Evolutionary conservation across 2,797 vertebrate genomes (phyloP).

Genomic region (Falco biarmicus): DNA sequence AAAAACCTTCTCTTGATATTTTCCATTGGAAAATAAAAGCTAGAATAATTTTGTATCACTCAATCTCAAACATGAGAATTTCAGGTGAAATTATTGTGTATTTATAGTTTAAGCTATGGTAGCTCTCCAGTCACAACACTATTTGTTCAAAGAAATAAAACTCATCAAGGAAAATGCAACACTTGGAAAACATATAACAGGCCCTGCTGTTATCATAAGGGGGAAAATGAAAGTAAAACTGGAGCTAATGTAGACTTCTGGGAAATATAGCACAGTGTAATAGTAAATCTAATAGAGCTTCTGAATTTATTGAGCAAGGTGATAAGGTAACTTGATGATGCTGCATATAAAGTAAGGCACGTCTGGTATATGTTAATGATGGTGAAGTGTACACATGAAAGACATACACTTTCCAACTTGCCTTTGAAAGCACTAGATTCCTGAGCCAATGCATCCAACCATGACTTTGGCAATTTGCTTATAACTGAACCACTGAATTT

Average conservation of each 20-base stretch:
- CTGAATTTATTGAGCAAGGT: not conserved
- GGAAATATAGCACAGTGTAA: not conserved
- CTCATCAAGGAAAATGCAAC: not conserved
- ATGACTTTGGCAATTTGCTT: not conserved
- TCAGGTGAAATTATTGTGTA: not conserved
- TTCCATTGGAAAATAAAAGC: not conserved
- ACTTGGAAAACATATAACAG: not conserved
- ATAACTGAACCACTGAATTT: not conserved
- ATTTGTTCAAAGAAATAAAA: not conserved
- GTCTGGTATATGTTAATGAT: not conserved
- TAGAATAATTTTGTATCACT: not conserved
- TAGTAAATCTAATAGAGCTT: not conserved
- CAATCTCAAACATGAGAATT: not conserved
- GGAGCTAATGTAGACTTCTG: not conserved
- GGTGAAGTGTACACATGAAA: not conserved
- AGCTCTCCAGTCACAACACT: not conserved
- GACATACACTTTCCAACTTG: not conserved
- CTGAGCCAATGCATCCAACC: not conserved
- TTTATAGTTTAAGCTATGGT: not conserved
- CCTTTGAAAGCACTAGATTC: not conserved
- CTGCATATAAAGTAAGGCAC: not conserved
- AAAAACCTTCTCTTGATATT: not conserved
- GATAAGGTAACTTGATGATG: not conserved
- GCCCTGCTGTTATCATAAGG: not conserved
- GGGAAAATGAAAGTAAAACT: not conserved